phyloP scores from a whole-genome alignment of 1,140 invertebrate species.

The Euglossa dilemma region DNA sequence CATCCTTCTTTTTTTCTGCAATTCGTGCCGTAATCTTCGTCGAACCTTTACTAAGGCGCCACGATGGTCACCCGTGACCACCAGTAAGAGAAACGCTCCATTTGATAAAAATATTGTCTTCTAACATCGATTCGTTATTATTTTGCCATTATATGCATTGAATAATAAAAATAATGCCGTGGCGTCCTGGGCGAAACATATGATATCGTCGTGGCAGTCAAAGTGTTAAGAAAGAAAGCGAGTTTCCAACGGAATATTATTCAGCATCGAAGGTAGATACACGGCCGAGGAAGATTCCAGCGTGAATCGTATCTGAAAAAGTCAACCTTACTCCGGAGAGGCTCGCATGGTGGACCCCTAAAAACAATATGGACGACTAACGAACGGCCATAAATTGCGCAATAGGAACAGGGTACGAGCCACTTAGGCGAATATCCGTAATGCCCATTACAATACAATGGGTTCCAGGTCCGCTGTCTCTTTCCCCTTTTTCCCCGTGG shows the following conservation, averaged over 20 bases:
- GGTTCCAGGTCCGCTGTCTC: slow-evolving; percentile 16
- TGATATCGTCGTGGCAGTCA: no score
- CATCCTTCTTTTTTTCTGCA: no score
- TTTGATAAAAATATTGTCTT: no score
- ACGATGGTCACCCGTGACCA: no score
- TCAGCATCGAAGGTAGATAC: no score
- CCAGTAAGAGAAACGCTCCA: no score
- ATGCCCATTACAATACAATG: slow-evolving; percentile 82
- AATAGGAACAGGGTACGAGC: slow-evolving; percentile 63
- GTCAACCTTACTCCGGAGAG: not conserved
- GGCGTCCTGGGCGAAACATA: no score
- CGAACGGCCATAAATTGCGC: slow-evolving; percentile 74
- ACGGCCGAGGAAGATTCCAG: not conserved
- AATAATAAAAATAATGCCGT: no score
- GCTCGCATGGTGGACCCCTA: not conserved
- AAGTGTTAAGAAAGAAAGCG: not conserved
- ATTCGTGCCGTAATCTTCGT: no score
- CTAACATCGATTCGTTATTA: no score
- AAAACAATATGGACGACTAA: slow-evolving; percentile 64
- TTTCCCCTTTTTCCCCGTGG: slow-evolving; percentile 34
- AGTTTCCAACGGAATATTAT: not conserved
- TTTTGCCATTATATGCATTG: no score
- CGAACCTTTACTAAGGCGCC: no score
- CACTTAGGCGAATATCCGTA: slow-evolving; percentile 71
- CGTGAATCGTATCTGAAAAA: slow-evolving; percentile 7